Evolutionary conservation across 2,888 invertebrate genomes (phyloP), one percentile per base, ranked within the genome.

Genomic region (Eucriotettix oculatus): DNA sequence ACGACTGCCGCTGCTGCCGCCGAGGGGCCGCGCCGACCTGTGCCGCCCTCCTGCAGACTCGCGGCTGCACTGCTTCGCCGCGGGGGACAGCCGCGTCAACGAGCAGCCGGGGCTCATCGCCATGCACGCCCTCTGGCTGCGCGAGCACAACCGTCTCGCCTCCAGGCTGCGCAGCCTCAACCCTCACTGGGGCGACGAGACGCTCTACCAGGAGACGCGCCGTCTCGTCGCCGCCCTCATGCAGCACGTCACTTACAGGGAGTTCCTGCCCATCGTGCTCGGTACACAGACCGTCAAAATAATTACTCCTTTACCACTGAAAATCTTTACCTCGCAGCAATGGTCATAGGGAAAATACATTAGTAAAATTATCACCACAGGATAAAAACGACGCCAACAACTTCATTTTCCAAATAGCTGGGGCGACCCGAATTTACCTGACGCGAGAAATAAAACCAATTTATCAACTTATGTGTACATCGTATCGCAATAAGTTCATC

Each of bases 171-270:
- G 83, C 9, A 79, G 79, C 56, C 69, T 90, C 52, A 94, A 94
- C 75, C 82, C 83, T 0, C 87, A 88, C 68, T 94, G 94, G 94
- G 85, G 84, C 68, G 93, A 94, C 69, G 92, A 93, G 69, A 85
- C 86, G 69, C 76, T 89, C 12, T 92, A 86, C 71, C 90, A 91
- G 68, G 93, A 93, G 73, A 82, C 89, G 0, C 77, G 92, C 29
- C 84, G 85, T 66, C 88, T 94, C 57, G 78, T 93, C 7, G 86
- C 84, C 1, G 91, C 91, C 14, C 78, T 87, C 71, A 75, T 90
- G 57, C 92, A 92, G 70, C 90, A 90, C 67, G 87, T 92, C 60
- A 89, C 88, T 0, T 92, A 86, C 68, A 79, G 84, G 5, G 91
- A 92, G 71, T 91, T 88, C 71, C 72, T 92, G 62, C 91, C 92